Conservation (phyloP, 2,888 invertebrate genomes). For the Habroteleia sp. region DNA sequence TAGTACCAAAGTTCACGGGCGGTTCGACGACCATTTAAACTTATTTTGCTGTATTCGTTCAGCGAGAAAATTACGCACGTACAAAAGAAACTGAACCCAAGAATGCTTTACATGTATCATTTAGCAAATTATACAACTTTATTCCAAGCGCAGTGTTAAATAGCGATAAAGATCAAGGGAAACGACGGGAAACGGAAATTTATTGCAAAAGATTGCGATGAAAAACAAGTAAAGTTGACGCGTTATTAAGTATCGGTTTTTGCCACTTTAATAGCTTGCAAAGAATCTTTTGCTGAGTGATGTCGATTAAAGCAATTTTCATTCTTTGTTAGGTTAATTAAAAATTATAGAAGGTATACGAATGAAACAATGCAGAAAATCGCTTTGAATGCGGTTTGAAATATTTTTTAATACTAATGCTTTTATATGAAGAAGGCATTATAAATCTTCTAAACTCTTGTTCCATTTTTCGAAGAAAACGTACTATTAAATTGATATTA, state of each 20-base stretch:
- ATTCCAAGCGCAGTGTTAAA: slow-evolving; percentile 28
- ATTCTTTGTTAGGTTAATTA: neutral
- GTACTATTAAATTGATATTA: no score
- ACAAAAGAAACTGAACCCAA: neutral
- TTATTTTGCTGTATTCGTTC: neutral
- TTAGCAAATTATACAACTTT: slow-evolving; percentile 29
- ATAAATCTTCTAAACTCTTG: no score
- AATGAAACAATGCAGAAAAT: no score
- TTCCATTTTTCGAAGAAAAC: no score
- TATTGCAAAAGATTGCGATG: neutral
- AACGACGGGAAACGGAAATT: slow-evolving; percentile 37
- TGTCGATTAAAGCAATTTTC: slow-evolving; percentile 2
- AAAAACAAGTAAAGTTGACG: slow-evolving; percentile 11
- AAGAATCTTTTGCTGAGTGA: neutral
- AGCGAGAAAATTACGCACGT: slow-evolving; percentile 2
- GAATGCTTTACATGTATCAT: slow-evolving; percentile 14
- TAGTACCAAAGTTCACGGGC: no score
- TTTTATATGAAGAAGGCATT: no score
- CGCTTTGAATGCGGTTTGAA: no score
- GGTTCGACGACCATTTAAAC: slow-evolving; percentile 33
- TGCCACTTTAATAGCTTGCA: neutral
- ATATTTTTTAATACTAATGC: no score
- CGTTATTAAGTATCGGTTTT: slow-evolving; percentile 4
- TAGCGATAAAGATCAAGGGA: slow-evolving; percentile 19
- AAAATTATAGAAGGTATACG: no score